Evolutionary conservation across 2,888 invertebrate genomes (phyloP).

Genomic region (Saturnia japonica): DNA sequence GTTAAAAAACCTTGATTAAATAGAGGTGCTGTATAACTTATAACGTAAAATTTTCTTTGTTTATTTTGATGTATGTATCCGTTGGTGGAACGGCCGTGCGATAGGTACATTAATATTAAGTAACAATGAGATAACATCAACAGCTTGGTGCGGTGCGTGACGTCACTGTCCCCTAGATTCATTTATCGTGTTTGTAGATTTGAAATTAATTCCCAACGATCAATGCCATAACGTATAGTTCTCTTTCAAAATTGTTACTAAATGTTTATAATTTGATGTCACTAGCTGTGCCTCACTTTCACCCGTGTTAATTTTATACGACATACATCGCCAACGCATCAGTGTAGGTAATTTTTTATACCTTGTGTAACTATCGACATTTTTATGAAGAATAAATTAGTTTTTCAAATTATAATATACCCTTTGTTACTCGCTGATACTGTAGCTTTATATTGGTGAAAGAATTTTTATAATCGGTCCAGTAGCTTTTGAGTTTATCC

Average conservation of each 20-base stretch:
- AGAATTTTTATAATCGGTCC: no score
- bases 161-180: slow-evolving; percentile 23
- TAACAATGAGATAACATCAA: not conserved
- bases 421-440: no score
- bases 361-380: no score
- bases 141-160: slow-evolving; percentile 25
- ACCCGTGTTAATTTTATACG: no score
- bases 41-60: not conserved
- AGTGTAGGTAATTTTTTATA: no score
- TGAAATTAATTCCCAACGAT: slow-evolving; percentile 35
- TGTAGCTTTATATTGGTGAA: no score
- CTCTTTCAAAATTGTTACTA: not conserved
- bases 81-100: not conserved
- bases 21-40: not conserved
- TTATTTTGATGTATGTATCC: not conserved
- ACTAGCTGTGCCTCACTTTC: no score
- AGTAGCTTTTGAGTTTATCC: no score
- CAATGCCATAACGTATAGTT: slow-evolving; percentile 26
- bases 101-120: not conserved
- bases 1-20: not conserved
- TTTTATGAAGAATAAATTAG: no score
- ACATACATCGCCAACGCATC: no score
- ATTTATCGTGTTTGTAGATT: slow-evolving; percentile 30
- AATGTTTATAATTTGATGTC: not conserved
- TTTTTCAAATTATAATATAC: no score